phyloP scores from a whole-genome alignment of 2,113 vertebrate genomes.

The Pluvialis apricaria region DNA sequence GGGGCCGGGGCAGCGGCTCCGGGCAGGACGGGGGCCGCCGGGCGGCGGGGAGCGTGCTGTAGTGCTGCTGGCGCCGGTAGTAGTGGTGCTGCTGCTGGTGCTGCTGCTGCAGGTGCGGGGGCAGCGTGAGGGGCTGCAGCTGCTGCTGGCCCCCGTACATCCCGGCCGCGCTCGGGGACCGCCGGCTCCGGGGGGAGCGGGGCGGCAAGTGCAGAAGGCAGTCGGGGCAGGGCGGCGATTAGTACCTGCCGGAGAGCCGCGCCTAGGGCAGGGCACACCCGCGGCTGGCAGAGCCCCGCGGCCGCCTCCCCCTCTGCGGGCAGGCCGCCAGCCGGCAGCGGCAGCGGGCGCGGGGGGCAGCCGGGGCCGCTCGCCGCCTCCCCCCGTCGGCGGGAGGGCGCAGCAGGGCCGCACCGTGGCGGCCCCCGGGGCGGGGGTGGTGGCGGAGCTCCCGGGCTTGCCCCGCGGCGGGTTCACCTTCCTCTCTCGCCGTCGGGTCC shows the following conservation, averaged over 20 bases:
- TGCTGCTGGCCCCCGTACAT: constrained; percentile 62
- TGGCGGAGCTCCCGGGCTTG: not conserved
- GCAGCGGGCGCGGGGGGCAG: not conserved
- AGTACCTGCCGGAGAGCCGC: not conserved
- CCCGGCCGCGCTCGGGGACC: not conserved
- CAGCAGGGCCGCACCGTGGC: too few relatives aligned
- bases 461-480: rapidly evolving
- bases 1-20: not conserved
- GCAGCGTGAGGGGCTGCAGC: constrained; percentile 4
- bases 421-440: too few relatives aligned
- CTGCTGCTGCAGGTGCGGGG: constrained; percentile 38
- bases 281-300: not conserved
- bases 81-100: constrained; percentile 26
- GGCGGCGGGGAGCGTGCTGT: not conserved
- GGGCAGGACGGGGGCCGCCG: not conserved
- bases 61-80: constrained; percentile 35
- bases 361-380: not conserved
- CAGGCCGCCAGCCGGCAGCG: not conserved
- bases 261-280: constrained; percentile 4
- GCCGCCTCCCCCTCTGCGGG: not conserved
- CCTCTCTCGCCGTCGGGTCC: too few relatives aligned
- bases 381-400: too few relatives aligned
- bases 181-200: not conserved
- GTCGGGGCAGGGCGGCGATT: not conserved
- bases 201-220: not conserved